Percentiles rank a stretch among this genome's conserved stretches.
Evolutionary conservation across 2,888 invertebrate species (phyloP).

Genomic region (Mamestra brassicae): DNA sequence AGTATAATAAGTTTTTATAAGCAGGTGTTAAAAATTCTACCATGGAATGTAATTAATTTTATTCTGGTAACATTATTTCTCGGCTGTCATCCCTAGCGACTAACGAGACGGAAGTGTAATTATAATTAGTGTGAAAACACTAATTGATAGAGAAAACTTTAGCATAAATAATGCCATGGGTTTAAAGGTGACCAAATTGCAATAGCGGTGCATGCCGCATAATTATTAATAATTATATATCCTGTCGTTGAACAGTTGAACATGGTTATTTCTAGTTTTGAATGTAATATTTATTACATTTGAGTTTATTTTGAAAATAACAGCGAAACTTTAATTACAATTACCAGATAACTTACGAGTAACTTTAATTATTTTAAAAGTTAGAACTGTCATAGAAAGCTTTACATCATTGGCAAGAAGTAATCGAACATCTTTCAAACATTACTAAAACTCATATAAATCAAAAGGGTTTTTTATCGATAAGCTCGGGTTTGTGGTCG

Average conservation of each 20-base stretch:
- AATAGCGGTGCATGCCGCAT: constrained; percentile 14
- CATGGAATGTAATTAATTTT: constrained; percentile 29
- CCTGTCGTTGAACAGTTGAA: too few relatives aligned
- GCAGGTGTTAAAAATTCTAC: constrained; percentile 37
- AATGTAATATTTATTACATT: neutral
- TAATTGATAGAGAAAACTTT: constrained; percentile 28
- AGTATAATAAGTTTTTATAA: constrained; percentile 34
- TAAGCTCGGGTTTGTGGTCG: too few relatives aligned
- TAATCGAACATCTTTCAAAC: too few relatives aligned
- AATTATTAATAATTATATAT: constrained; percentile 1
- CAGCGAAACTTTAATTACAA: too few relatives aligned
- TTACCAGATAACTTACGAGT: too few relatives aligned
- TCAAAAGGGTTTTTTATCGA: too few relatives aligned
- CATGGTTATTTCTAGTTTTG: neutral
- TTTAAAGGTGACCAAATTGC: constrained; percentile 24
- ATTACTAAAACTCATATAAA: too few relatives aligned
- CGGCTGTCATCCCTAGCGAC: constrained; percentile 38
- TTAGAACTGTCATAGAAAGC: too few relatives aligned
- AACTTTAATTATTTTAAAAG: too few relatives aligned
- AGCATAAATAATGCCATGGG: constrained; percentile 15
- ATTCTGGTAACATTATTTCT: constrained; percentile 26
- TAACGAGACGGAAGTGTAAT: constrained; percentile 30
- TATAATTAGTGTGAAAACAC: constrained; percentile 20
- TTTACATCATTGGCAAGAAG: too few relatives aligned
- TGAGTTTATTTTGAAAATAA: too few relatives aligned